These are phyloP conservation scores for Bradypodion pumilum DNA, from an alignment of 2,797 vertebrate genomes.

Conservation along the genomic window DNA sequence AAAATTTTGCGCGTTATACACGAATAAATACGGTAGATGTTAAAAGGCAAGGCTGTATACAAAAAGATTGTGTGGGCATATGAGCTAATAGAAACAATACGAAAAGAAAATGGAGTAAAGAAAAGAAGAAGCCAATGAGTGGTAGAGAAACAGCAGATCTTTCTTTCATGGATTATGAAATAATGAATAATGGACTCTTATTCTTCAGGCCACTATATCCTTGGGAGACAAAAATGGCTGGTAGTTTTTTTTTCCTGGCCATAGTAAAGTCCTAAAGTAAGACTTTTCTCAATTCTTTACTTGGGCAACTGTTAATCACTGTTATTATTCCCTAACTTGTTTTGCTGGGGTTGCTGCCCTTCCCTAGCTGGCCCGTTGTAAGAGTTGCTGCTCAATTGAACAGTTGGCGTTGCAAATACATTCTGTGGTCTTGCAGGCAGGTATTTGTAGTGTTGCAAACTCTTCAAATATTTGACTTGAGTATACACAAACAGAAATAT, in stretches of 20 bases:
- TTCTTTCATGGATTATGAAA: not conserved
- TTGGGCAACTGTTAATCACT: not conserved
- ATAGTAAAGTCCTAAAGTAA: too few species aligned
- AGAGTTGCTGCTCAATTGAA: constrained; percentile 15
- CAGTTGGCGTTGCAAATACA: constrained; percentile 19
- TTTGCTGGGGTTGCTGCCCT: not conserved
- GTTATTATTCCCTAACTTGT: not conserved
- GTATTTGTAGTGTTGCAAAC: constrained; percentile 29
- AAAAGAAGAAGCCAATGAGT: not conserved
- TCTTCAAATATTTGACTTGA: constrained; percentile 28
- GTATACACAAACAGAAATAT: constrained; percentile 3
- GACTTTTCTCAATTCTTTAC: not conserved
- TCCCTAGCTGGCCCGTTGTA: constrained; percentile 3
- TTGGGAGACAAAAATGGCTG: not conserved
- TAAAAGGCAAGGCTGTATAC: not conserved
- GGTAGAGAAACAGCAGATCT: not conserved
- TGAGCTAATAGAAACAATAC: not conserved
- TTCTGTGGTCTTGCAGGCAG: constrained; percentile 13
- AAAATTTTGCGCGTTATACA: too few species aligned
- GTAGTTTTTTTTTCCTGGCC: not conserved
- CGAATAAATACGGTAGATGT: too few species aligned
- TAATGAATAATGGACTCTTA: not conserved
- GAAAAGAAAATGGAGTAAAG: not conserved
- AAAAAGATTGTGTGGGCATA: not conserved
- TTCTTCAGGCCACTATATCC: not conserved